Evolutionary conservation across 92 coral and sea anemone species (phyloP), one percentile per base, ranked within the genome.

Genomic region (Phenganax subtilis): DNA sequence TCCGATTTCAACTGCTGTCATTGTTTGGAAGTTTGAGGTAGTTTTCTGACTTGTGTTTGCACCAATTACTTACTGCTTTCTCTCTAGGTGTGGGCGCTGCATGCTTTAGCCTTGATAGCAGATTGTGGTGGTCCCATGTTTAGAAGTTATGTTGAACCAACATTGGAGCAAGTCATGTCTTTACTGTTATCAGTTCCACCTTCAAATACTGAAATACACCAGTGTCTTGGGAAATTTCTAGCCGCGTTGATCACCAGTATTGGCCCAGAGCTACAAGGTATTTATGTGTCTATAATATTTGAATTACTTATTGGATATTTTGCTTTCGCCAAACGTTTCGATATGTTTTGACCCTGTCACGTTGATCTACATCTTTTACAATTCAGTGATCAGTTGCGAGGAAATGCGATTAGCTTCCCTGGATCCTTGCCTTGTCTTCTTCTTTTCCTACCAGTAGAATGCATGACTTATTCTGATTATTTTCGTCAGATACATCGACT

Each of bases 61-160:
- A 65, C 47, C 47, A 37, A 37, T 37, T 37, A 37, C 37, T 10
- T 59, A 59, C 7, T 5, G 16, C 12, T 51, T 12, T 61, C 37
- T 57, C 8, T 57, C 0, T 82, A 94, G 98, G 98, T 94, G 6
- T 94, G 98, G 98, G 98, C 98, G 16, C 63, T 94, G 61, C 98
- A 94, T 72, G 98, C 98, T 12, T 88, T 94, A 51, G 97, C 98
- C 37, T 88, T 92, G 60, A 94, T 94, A 75, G 97, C 98, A 51
- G 98, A 94, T 77, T 92, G 98, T 88, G 98, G 98, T 55, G 98
- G 98, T 25, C 98, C 98, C 29, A 94, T 94, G 98, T 94, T 94
- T 84, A 81, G 98, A 80, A 88, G 98, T 75, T 94, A 94, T 80
- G 93, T 94, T 55, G 90, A 92, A 67, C 98, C 98, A 76, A 94